Base-by-base conservation (phyloP, 2,797 vertebrate genomes). In the Holocentrus rufus region DNA sequence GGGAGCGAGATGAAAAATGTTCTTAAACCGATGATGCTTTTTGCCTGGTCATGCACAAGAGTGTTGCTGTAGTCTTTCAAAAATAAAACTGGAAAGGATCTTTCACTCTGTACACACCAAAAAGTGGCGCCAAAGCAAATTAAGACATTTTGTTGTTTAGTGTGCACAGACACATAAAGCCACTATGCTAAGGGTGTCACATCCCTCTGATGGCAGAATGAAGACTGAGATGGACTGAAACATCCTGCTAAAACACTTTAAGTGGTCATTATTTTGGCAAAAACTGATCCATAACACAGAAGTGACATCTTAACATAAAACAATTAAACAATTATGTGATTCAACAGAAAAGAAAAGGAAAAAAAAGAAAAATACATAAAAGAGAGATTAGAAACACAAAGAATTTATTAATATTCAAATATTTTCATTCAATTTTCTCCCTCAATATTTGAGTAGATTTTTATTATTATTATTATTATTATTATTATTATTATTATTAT, bases 231-330 rank as follows among this genome's bases (percentile, higher is more conserved):
- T 27, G 25, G 2, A 27, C 25, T 27, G 2, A 15, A 46, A 46
- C 44, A 46, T 15, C 44, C 15, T 4, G 15, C 15, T 46, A 46
- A 44, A 44, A 46, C 44, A 46, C 44, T 46, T 42, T 14, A 42
- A 1, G 5, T 17, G 15, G 11, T 5, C 6, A 9, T 25, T 36
- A 18, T 30, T 60, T 10, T 44, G 6, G 27, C 30, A 22, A 23
- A 34, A 36, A 59, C 34, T 20, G 6, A 69, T 31, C 0, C n/a
- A 23, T 63, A 22, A 61, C 22, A 30, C 30, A 65, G 23, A 42
- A 56, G 9, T 65, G 69, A 7, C 10, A 22, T 65, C 10, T 76
- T 74, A 65, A 23, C 53, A 74, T 72, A 69, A 64, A 42, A 8
- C 63, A 67, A 59, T 53, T n/a, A n/a, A 30, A 60, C 36, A 36